phyloP scores from a whole-genome alignment of 2,113 vertebrate genomes.

The Desmodus rotundus region DNA sequence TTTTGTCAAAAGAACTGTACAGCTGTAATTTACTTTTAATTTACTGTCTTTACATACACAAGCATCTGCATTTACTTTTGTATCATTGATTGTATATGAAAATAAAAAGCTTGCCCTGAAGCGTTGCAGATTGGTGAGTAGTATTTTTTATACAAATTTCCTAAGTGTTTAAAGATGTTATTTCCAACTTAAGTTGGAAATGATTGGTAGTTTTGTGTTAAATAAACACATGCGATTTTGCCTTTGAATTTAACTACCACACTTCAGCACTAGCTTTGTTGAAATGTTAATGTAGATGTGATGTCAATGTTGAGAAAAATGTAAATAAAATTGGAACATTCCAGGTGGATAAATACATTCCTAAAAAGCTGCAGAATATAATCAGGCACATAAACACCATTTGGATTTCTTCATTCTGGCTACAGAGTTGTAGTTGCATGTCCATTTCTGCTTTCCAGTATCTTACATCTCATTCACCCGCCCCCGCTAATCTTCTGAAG shows the following conservation, averaged over 20 bases:
- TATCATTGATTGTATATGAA: conserved; percentile 12
- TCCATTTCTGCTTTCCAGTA: background rate
- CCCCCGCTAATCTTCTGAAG: background rate
- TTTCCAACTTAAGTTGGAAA: conserved; percentile 40
- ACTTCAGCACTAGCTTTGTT: background rate
- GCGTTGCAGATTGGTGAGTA: conserved; percentile 39
- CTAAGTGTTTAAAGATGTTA: conserved; percentile 29
- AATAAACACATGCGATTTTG: conserved; percentile 54
- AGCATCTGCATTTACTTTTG: conserved; percentile 58
- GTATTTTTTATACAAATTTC: conserved; percentile 50
- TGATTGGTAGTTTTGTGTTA: conserved; percentile 54
- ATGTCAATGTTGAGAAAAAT: background rate
- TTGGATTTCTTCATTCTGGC: conserved; percentile 22
- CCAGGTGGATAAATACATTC: background rate
- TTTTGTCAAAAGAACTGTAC: conserved; percentile 16
- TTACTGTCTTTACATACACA: conserved; percentile 43
- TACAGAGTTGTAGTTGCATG: background rate
- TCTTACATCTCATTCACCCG: background rate
- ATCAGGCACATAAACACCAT: background rate
- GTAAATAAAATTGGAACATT: background rate
- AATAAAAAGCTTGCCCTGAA: conserved; percentile 39
- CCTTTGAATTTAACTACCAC: background rate
- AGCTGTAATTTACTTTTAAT: conserved; percentile 47
- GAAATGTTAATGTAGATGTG: background rate
- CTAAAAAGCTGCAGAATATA: conserved; percentile 1